phyloP scores from a whole-genome alignment of 2,888 invertebrate genomes.

The Corythucha ciliata region DNA sequence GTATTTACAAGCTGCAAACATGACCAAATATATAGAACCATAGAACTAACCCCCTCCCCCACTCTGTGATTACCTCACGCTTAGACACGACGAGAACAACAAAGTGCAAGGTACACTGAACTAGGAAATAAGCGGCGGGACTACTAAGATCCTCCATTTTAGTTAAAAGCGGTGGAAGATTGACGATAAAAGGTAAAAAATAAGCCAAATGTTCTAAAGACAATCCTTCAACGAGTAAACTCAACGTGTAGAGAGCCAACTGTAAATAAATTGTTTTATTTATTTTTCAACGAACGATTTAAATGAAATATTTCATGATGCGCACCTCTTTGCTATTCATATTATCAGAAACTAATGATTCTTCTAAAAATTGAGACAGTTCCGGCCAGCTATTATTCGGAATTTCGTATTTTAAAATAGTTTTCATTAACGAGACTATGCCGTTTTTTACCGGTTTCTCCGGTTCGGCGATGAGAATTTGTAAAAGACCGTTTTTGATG shows the following conservation, averaged over 20 bases:
- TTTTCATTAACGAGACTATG: constrained; percentile 62
- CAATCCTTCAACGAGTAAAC: constrained; percentile 58
- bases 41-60: background rate
- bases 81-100: background rate
- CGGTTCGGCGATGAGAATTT: constrained; percentile 52
- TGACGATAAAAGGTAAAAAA: constrained; percentile 51
- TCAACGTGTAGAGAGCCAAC: constrained; percentile 58
- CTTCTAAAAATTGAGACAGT: constrained; percentile 52
- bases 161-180: constrained; percentile 54
- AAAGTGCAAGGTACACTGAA: background rate
- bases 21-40: constrained; percentile 1
- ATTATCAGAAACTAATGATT: constrained; percentile 48
- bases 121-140: background rate
- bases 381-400: constrained; percentile 56
- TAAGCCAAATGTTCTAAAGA: constrained; percentile 52
- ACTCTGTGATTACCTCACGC: background rate
- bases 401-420: constrained; percentile 62
- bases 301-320: background rate
- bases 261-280: constrained; percentile 40
- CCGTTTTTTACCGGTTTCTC: constrained; percentile 58
- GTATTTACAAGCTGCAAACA: constrained; percentile 46
- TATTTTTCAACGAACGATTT: background rate
- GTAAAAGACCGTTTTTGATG: constrained; percentile 51
- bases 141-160: no score
- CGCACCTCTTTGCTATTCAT: constrained; percentile 51